Percentiles rank a stretch among this genome's conserved stretches.
Evolutionary conservation across 2,113 vertebrate species (phyloP).

Genomic region (Urocitellus parryii): DNA sequence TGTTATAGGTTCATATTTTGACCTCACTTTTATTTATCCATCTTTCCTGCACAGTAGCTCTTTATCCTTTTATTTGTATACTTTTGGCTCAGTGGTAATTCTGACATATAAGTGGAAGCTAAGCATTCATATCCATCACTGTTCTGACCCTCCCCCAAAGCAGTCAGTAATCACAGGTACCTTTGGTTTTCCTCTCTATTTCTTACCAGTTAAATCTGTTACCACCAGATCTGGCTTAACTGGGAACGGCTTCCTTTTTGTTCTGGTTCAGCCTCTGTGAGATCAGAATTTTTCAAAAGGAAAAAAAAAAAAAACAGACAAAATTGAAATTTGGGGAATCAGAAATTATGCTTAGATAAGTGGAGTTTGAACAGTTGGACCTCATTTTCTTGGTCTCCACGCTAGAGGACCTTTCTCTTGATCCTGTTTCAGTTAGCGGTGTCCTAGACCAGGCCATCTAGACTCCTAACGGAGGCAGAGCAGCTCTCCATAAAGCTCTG

Average conservation of each 20-base stretch:
- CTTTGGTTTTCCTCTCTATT: neutral
- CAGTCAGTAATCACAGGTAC: neutral
- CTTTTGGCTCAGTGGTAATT: neutral
- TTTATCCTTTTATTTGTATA: constrained; percentile 15
- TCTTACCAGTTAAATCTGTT: neutral
- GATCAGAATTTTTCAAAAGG: neutral
- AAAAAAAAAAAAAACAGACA: neutral
- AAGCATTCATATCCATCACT: neutral
- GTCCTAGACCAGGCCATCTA: neutral
- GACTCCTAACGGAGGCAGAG: neutral
- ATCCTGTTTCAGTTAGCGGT: neutral
- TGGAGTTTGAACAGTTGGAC: neutral
- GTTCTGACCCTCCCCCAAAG: neutral
- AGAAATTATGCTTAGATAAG: neutral
- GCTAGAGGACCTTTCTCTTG: neutral
- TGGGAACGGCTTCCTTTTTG: neutral
- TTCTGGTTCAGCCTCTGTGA: neutral
- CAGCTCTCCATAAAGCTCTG: neutral
- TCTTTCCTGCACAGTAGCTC: neutral
- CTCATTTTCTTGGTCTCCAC: neutral
- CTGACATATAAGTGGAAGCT: neutral
- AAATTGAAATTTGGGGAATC: neutral
- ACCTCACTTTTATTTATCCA: neutral
- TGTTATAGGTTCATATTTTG: neutral
- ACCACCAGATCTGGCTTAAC: no score